These are phyloP conservation scores for Melinaea menophilus DNA, from an alignment of 2,888 invertebrate genomes.

Conservation along the genomic window DNA sequence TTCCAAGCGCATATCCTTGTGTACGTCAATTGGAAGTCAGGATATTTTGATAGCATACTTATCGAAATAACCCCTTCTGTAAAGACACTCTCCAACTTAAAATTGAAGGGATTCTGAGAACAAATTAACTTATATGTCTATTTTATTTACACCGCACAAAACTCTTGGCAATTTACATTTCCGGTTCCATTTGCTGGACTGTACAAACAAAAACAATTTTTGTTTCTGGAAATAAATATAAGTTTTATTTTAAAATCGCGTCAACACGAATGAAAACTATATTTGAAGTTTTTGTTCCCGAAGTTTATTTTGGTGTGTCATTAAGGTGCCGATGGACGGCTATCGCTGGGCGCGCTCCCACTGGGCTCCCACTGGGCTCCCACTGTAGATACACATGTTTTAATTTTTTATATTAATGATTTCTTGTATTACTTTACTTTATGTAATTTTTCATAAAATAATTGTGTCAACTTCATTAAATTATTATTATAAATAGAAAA, in stretches of 20 bases:
- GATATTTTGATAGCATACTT: too few species aligned
- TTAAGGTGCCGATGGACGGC: slow-evolving; percentile 53
- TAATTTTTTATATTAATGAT: slow-evolving; percentile 2
- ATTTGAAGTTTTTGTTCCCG: slow-evolving; percentile 56
- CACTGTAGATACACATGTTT: slow-evolving; percentile 22
- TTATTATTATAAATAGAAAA: too few species aligned
- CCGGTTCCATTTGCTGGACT: not conserved
- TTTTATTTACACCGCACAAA: not conserved
- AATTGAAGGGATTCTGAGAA: not conserved
- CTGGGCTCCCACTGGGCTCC: slow-evolving; percentile 33
- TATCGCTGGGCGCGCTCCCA: slow-evolving; percentile 47
- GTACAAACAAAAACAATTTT: not conserved
- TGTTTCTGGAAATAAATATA: slow-evolving; percentile 14
- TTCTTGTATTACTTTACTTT: not conserved
- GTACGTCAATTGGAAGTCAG: too few species aligned
- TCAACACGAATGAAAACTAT: slow-evolving; percentile 52
- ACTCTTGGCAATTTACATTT: not conserved
- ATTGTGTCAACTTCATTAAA: too few species aligned
- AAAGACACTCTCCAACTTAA: too few species aligned
- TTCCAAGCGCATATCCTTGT: too few species aligned
- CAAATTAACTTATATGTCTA: too few species aligned
- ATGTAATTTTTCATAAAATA: too few species aligned
- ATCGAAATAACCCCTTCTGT: too few species aligned
- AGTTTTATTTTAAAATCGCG: slow-evolving; percentile 50
- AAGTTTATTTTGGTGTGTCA: slow-evolving; percentile 55